These are phyloP conservation scores for Fopius arisanus DNA, from an alignment of 1,140 invertebrate species.

Conservation along the genomic window DNA sequence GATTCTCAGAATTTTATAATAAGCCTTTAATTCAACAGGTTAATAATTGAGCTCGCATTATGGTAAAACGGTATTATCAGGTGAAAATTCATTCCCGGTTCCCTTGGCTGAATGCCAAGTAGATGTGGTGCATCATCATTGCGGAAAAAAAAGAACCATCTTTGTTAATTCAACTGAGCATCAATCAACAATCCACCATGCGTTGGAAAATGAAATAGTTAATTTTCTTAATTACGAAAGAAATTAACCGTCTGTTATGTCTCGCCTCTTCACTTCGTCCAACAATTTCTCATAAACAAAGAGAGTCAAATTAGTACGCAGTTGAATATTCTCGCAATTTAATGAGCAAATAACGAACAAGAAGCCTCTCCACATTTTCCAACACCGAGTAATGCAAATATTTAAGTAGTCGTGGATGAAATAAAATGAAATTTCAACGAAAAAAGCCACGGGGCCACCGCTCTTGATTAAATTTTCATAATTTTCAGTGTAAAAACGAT, in stretches of 20 bases:
- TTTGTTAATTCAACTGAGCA: too few relatives aligned
- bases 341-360: background rate
- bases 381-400: background rate
- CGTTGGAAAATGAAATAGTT: background rate
- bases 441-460: background rate
- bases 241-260: too few relatives aligned
- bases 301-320: too few relatives aligned
- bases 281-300: too few relatives aligned
- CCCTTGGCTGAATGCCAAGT: background rate
- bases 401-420: background rate
- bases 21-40: background rate
- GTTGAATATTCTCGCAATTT: background rate
- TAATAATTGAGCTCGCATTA: background rate
- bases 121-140: background rate
- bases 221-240: background rate
- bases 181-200: too few relatives aligned
- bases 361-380: background rate
- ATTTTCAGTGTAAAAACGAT: background rate
- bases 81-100: background rate
- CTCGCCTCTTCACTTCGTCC: too few relatives aligned
- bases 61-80: conserved; percentile 2
- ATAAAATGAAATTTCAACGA: background rate
- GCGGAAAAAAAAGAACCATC: background rate
- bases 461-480: background rate
- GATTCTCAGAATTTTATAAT: background rate